Conservation (phyloP, 1,140 invertebrate species). For the Hesperophylax magnus region DNA sequence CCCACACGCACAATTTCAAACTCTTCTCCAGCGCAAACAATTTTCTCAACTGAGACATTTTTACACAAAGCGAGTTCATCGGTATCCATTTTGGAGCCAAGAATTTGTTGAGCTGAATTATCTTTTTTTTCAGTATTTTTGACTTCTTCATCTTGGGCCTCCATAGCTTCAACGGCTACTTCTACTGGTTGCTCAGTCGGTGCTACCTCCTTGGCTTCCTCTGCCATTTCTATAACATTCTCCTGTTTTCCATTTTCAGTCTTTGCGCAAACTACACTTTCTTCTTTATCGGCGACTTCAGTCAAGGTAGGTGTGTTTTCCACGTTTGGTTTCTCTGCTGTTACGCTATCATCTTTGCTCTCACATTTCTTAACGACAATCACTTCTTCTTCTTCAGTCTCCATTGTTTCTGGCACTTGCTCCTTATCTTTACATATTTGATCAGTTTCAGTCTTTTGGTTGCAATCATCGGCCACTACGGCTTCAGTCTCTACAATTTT, state of each 20-base stretch:
- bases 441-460: conserved; percentile 49
- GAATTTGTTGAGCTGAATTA: neutral
- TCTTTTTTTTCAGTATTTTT: neutral
- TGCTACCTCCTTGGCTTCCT: conserved; percentile 7
- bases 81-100: conserved; percentile 3
- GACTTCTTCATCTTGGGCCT: conserved; percentile 1
- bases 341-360: neutral
- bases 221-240: neutral
- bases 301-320: neutral
- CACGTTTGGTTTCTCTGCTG: conserved; percentile 2
- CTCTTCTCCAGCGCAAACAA: conserved; percentile 4
- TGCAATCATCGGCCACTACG: conserved; percentile 33
- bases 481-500: conserved; percentile 31
- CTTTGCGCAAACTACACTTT: conserved; percentile 32
- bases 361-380: conserved; percentile 2
- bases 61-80: neutral
- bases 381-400: conserved; percentile 44
- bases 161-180: conserved; percentile 11
- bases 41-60: neutral
- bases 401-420: conserved; percentile 50
- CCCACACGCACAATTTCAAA: conserved; percentile 2
- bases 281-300: conserved; percentile 16
- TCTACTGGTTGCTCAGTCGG: conserved; percentile 23
- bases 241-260: conserved; percentile 30
- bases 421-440: conserved; percentile 43